Conservation (phyloP, 2,888 invertebrate genomes). For the Tenthredo distinguenda region DNA sequence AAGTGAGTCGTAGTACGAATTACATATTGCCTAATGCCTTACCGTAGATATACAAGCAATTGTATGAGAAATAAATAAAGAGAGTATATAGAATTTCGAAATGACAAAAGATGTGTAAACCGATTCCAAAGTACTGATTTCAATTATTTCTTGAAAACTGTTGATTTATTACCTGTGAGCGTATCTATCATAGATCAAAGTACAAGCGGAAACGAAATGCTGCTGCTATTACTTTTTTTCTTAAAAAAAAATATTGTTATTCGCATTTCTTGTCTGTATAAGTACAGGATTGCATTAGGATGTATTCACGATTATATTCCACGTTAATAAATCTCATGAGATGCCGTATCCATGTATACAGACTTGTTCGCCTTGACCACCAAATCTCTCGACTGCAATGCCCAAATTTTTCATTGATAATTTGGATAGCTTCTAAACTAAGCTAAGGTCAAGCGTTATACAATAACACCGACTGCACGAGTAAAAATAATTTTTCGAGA, state of each 20-base stretch:
- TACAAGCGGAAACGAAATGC: neutral
- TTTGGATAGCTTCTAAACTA: neutral
- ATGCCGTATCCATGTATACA: neutral
- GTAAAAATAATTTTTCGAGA: slow-evolving; percentile 1
- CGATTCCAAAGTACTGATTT: neutral
- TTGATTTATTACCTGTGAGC: neutral
- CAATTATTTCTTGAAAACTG: neutral
- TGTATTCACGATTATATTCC: neutral
- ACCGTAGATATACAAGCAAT: neutral
- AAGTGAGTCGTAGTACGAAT: slow-evolving; percentile 9
- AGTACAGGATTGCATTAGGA: neutral
- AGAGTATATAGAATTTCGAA: neutral
- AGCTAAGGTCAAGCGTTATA: neutral
- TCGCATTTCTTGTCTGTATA: neutral
- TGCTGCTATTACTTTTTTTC: neutral
- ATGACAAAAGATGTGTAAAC: neutral
- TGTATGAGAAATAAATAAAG: neutral
- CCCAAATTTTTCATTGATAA: neutral
- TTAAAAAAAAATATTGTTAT: neutral
- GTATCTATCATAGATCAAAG: neutral
- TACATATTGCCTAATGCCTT: neutral
- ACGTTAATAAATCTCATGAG: neutral
- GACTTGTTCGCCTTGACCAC: neutral
- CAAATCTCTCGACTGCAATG: neutral
- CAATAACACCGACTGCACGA: neutral